phyloP scores from a whole-genome alignment of 2,888 invertebrate genomes.

The Ptilodon capucinus region DNA sequence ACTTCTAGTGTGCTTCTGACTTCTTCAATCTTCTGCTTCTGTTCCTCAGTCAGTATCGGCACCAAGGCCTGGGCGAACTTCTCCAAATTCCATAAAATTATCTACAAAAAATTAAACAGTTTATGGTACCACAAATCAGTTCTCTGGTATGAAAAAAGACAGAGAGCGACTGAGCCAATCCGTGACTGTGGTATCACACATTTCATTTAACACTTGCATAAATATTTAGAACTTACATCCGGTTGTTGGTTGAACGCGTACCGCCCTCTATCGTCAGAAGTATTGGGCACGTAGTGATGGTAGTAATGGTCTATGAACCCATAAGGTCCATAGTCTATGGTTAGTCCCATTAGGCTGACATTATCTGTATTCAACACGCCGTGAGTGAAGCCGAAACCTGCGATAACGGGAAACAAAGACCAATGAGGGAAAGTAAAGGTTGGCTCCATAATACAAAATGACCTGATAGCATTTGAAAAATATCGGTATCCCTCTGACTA shows the following conservation, averaged over 20 bases:
- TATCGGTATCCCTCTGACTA: no score
- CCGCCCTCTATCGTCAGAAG: slow-evolving; percentile 68
- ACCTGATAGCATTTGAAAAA: no score
- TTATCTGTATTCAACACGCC: slow-evolving; percentile 85
- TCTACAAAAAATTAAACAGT: slow-evolving; percentile 38
- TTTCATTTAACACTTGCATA: no score
- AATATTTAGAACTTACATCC: slow-evolving; percentile 43
- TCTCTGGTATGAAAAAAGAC: no score
- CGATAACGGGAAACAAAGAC: slow-evolving; percentile 8
- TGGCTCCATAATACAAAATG: no score
- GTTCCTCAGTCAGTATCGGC: slow-evolving; percentile 55
- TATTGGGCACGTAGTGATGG: slow-evolving; percentile 61
- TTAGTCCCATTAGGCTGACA: slow-evolving; percentile 83
- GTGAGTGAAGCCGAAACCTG: slow-evolving; percentile 83
- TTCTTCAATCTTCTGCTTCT: slow-evolving; percentile 49
- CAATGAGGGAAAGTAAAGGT: no score
- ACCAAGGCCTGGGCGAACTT: slow-evolving; percentile 80
- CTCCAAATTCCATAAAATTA: slow-evolving; percentile 82
- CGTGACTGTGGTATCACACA: no score
- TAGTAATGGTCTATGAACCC: slow-evolving; percentile 70
- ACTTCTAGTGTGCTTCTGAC: slow-evolving; percentile 45
- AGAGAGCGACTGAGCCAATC: no score
- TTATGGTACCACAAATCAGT: no score
- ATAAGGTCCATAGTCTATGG: slow-evolving; percentile 86
- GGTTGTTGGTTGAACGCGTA: slow-evolving; percentile 68